These are phyloP conservation scores for Scytalopus superciliaris DNA, from an alignment of 2,113 vertebrate genomes.

Conservation along the genomic window DNA sequence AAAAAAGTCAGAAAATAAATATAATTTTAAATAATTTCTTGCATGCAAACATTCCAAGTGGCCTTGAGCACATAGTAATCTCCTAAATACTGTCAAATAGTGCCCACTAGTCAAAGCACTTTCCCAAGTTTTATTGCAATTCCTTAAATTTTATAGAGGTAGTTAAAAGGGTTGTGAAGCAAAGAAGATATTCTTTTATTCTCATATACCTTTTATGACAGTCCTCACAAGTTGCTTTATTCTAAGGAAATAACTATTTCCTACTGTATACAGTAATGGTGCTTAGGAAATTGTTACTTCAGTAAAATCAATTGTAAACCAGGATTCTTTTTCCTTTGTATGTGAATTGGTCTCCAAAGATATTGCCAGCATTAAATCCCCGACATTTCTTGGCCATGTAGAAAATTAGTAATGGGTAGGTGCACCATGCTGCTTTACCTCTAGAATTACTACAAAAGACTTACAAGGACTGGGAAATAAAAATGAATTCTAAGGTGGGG, in stretches of 20 bases:
- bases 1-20: background rate
- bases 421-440: background rate
- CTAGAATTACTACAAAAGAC: slow-evolving; percentile 19
- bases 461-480: background rate
- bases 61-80: background rate
- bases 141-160: slow-evolving; percentile 72
- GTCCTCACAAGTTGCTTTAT: slow-evolving; percentile 55
- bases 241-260: slow-evolving; percentile 53
- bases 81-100: slow-evolving; percentile 57
- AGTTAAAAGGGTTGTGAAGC: slow-evolving; percentile 55
- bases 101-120: slow-evolving; percentile 23
- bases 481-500: background rate
- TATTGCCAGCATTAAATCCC: slow-evolving; percentile 1
- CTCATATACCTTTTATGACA: slow-evolving; percentile 53
- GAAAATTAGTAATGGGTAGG: slow-evolving; percentile 6
- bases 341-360: slow-evolving; percentile 31
- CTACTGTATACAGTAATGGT: slow-evolving; percentile 35
- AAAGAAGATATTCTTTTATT: slow-evolving; percentile 55
- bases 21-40: background rate
- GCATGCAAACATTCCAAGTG: slow-evolving; percentile 4
- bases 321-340: slow-evolving; percentile 27
- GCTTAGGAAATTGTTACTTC: slow-evolving; percentile 33
- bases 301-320: slow-evolving; percentile 7
- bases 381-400: background rate
- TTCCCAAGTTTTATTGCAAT: slow-evolving; percentile 55